Evolutionary conservation across 2,888 invertebrate genomes (phyloP), one percentile per base, ranked within the genome.

Genomic region (Lampropteryx suffumata): DNA sequence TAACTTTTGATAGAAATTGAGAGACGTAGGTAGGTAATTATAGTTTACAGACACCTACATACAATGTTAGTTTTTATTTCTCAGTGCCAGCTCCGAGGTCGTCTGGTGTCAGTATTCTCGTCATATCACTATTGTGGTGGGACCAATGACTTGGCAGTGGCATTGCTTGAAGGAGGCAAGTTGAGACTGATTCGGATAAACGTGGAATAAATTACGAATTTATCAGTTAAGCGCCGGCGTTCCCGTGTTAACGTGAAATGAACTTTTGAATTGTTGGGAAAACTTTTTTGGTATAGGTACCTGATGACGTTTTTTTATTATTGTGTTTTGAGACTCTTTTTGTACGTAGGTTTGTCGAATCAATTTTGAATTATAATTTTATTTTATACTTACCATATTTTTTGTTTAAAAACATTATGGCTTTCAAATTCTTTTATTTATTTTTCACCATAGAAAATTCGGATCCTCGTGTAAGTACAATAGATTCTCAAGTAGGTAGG

Each of bases 101-200:
- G 92, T 57, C 81, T 95, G 30, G 71, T 95, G 52, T 94, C 95
- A 0, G 94, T 95, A 13, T 95, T 95, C 79, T 95, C 95, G 0
- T 94, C 95, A 0, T 94, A 93, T 1, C 92, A 91, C 62, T 95
- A 95, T 82, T 94, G 94, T 77, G 94, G 94, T 34, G 93, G 93
- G 1, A 87, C 79, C 52, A 95, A 95, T 77, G 94, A 95, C 73
- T 94, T 94, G 0, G 95, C 94, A 7, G 93, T 95, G 58, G 92
- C 93, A 10, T 76, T 95, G 52, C 92, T 93, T 0, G 93, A 94
- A 64, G 91, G 92, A 60, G 91, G 90, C 45, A 94, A 93, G 74
- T 75, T 95, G 26, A 79, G 95, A 13, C 84, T 94, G 36, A 88
- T 95, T 48, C 80, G 94, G 29, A 75, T 94, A 42, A 92, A 92